phyloP scores from a whole-genome alignment of 2,113 vertebrate genomes.

The Podocnemis expansa region DNA sequence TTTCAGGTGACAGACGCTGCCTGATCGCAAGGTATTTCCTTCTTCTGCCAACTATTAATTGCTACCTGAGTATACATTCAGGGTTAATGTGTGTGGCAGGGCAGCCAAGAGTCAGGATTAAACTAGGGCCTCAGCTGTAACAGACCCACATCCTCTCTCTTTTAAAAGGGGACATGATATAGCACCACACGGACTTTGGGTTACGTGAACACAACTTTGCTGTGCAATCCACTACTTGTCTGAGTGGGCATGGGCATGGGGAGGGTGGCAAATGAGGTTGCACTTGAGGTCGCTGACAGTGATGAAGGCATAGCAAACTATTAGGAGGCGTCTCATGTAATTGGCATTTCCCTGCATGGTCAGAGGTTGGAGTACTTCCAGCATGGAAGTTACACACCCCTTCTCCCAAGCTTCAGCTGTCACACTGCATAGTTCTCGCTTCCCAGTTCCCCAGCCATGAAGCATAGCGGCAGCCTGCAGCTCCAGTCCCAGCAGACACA shows the following conservation, averaged over 20 bases:
- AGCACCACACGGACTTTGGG: no score
- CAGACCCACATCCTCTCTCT: background rate
- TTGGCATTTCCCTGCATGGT: background rate
- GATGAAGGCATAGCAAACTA: background rate
- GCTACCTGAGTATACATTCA: background rate
- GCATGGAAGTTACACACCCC: no score
- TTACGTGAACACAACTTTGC: no score
- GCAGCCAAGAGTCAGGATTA: background rate
- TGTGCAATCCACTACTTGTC: no score
- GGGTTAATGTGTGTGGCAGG: background rate
- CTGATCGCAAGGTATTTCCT: background rate
- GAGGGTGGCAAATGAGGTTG: no score
- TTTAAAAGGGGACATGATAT: no score
- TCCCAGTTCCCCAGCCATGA: no score
- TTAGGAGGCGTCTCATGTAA: background rate
- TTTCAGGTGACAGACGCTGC: background rate
- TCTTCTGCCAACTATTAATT: background rate
- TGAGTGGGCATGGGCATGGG: no score
- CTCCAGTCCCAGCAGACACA: no score
- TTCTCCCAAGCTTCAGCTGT: no score
- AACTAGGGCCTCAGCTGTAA: background rate
- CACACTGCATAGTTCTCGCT: no score
- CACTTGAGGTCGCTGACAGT: background rate
- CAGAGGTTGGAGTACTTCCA: background rate
- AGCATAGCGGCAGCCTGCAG: no score